Base-by-base conservation (phyloP, 2,888 invertebrate species). In the Microplitis manilae region DNA sequence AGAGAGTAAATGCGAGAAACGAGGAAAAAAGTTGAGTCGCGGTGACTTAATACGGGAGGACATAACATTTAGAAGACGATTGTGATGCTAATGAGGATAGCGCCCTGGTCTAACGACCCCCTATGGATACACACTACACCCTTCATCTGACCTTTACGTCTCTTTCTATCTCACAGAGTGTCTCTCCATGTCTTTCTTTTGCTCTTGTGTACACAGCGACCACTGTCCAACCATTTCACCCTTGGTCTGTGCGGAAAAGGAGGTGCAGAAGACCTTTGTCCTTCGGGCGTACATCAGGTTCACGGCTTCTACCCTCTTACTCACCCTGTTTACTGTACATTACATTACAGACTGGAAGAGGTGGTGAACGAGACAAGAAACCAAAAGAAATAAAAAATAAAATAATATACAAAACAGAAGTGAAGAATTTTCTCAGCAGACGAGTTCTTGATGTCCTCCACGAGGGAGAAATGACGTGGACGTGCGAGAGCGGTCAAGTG, bases 31-130 rank as follows among this genome's bases (percentile, higher is more conserved):
- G 78, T 67, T 79, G 68, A 75, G 71, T 61, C 39, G 86, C 84
- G 84, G 83, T 86, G 86, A 86, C 86, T 85, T 87, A 87, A 87
- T 87, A 86, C 87, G 86, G 86, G 87, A 86, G 85, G 86, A 87
- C 86, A 87, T 87, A 87, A 87, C 85, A 88, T 88, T 87, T 86
- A 87, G 86, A 83, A 82, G 81, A 83, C 81, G 83, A 86, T 89
- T 89, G 86, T 89, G 81, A 88, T 89, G 88, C 81, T 87, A 86
- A 89, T 88, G 84, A 79, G 83, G 82, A 82, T 86, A 86, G 85
- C 84, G 84, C 87, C 86, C 86, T 82, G 81, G 87, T 87, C 86
- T 85, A 85, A 85, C 87, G 88, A 89, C 88, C 88, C 89, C 87
- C 87, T 85, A 85, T 83, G 80, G 74, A 79, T 79, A 78, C 83